Evolutionary conservation across 1,140 invertebrate genomes (phyloP).

Genomic region (Rhopalosiphum padi): DNA sequence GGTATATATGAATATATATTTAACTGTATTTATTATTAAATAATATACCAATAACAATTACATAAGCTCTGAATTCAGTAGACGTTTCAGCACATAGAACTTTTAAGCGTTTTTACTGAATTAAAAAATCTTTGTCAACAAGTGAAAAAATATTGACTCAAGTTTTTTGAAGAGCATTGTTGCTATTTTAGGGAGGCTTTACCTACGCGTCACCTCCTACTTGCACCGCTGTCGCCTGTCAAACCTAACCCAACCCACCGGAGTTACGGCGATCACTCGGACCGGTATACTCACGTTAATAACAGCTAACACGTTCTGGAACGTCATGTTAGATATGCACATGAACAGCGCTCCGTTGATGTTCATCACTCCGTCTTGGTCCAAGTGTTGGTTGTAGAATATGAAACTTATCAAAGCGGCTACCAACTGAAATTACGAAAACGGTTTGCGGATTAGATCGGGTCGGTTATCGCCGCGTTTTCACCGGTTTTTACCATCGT

Average conservation of each 20-base stretch:
- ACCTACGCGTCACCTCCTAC: not conserved
- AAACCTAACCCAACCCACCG: too few relatives aligned
- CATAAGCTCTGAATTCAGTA: too few relatives aligned
- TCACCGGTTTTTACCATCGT: constrained; percentile 78
- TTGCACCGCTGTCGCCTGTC: not conserved
- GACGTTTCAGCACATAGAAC: not conserved
- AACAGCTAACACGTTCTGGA: constrained; percentile 89
- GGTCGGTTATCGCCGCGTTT: not conserved
- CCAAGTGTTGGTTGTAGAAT: constrained; percentile 83
- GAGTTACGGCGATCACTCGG: not conserved
- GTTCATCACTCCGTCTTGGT: constrained; percentile 91
- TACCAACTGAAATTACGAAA: constrained; percentile 74
- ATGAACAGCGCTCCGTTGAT: constrained; percentile 96
- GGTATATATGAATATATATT: too few relatives aligned
- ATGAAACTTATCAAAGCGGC: constrained; percentile 86
- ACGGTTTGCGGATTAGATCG: not conserved
- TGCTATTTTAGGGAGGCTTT: not conserved
- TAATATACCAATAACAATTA: not conserved
- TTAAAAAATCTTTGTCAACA: not conserved
- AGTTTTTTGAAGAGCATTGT: too few relatives aligned
- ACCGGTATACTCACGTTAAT: constrained; percentile 76
- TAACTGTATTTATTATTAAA: not conserved
- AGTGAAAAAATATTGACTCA: not conserved
- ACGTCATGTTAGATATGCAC: constrained; percentile 91
- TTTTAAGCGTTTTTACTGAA: too few relatives aligned